Percentiles rank a stretch among this genome's conserved stretches.
Conservation (phyloP, 2,113 vertebrate genomes). For the Pelodiscus sinensis region DNA sequence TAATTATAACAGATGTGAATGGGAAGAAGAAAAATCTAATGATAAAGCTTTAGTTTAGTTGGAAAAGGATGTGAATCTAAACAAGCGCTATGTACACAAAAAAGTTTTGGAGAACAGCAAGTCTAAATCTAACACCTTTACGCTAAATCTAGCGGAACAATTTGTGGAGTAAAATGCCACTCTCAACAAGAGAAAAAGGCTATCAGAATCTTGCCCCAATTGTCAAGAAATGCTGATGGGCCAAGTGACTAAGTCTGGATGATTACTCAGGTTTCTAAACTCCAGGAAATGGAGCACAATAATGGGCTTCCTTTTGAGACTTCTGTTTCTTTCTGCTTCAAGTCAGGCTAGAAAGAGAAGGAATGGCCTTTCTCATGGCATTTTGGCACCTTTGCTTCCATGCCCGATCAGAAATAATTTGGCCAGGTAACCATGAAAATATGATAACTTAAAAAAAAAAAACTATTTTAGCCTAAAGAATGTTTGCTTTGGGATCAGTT, state of each 20-base stretch:
- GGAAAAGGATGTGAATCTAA: conserved; percentile 35
- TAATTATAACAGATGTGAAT: conserved; percentile 26
- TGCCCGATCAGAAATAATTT: background rate
- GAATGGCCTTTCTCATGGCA: accelerated
- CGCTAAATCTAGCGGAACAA: background rate
- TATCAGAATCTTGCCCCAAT: background rate
- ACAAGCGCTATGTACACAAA: conserved; percentile 43
- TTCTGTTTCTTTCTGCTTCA: background rate
- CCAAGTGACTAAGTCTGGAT: background rate
- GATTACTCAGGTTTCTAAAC: background rate
- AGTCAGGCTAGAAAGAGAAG: background rate
- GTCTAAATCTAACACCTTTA: background rate
- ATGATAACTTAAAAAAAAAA: background rate
- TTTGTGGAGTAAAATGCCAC: background rate
- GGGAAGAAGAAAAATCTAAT: conserved; percentile 11
- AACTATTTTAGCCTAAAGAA: background rate
- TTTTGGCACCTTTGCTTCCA: background rate
- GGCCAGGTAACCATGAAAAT: background rate
- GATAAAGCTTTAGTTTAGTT: conserved; percentile 46
- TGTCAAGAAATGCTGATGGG: background rate
- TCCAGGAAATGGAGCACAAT: background rate
- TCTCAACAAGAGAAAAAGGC: background rate
- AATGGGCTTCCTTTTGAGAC: accelerated
- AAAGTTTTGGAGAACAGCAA: conserved; percentile 31
- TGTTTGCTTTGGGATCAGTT: background rate